These are phyloP conservation scores for Petrophora chlorosata DNA, from an alignment of 2,888 invertebrate genomes.

Conservation along the genomic window DNA sequence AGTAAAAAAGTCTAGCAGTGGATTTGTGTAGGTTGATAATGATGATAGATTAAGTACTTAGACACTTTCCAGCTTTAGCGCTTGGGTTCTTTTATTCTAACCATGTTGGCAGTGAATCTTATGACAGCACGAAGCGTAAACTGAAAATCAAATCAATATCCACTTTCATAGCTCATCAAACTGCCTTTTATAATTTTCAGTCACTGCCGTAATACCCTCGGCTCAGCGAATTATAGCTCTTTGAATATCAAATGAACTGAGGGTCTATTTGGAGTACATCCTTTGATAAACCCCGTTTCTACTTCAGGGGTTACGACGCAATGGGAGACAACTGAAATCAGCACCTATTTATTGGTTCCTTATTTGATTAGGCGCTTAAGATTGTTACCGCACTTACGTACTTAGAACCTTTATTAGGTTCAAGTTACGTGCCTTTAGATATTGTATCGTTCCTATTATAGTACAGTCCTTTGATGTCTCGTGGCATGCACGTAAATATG, in stretches of 20 bases:
- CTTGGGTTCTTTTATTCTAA: too few species aligned
- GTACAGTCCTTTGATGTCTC: too few species aligned
- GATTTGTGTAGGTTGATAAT: too few species aligned
- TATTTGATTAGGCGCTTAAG: conserved; percentile 14
- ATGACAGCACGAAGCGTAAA: too few species aligned
- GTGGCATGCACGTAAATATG: too few species aligned
- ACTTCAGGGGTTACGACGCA: conserved; percentile 13
- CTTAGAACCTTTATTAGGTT: too few species aligned
- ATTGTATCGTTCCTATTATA: too few species aligned
- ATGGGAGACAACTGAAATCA: conserved; percentile 10
- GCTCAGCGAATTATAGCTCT: conserved; percentile 20
- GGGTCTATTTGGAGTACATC: conserved; percentile 10
- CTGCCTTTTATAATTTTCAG: conserved; percentile 1
- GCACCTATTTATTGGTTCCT: conserved; percentile 11
- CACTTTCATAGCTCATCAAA: not conserved
- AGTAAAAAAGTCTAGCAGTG: too few species aligned
- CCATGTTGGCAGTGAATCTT: not conserved
- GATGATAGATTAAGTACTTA: too few species aligned
- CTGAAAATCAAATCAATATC: not conserved
- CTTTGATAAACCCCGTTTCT: conserved; percentile 26
- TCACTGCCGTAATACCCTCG: conserved; percentile 10
- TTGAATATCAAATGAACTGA: conserved; percentile 28
- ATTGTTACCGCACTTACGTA: not conserved
- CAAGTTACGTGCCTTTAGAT: too few species aligned
- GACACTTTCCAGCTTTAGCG: too few species aligned